These are phyloP conservation scores for Talpa occidentalis DNA, from an alignment of 2,113 vertebrate genomes.

Conservation along the genomic window DNA sequence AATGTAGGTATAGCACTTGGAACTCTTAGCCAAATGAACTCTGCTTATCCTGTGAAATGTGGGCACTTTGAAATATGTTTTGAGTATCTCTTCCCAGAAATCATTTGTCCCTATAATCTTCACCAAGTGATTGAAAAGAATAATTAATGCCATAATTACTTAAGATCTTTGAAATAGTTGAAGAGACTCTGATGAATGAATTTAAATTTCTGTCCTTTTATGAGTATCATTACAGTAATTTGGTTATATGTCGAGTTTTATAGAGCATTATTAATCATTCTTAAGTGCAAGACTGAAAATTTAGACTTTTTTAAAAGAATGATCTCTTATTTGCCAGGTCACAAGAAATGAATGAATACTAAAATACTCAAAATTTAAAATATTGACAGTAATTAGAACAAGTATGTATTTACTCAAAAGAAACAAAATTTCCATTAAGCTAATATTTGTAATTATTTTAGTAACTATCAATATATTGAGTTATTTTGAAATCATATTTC, in stretches of 20 bases:
- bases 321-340: background rate
- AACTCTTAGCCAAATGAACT: background rate
- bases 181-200: background rate
- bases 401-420: background rate
- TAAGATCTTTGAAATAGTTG: conserved; percentile 17
- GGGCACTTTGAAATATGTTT: background rate
- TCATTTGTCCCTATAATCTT: conserved; percentile 14
- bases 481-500: conserved; percentile 48
- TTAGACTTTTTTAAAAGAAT: background rate
- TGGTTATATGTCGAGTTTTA: conserved; percentile 7
- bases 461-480: background rate
- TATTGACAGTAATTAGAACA: background rate
- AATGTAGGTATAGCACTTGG: background rate
- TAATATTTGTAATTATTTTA: conserved; percentile 41
- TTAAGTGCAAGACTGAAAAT: conserved; percentile 7
- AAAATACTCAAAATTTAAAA: conserved; percentile 22
- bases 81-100: background rate
- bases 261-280: background rate
- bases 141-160: conserved; percentile 34
- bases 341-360: conserved; percentile 13
- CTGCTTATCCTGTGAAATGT: background rate
- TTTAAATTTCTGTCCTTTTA: conserved; percentile 19
- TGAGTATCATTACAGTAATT: background rate
- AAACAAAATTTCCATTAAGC: background rate
- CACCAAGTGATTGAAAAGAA: conserved; percentile 30